phyloP scores from a whole-genome alignment of 2,113 vertebrate genomes.

The Percopsis transmontana region DNA sequence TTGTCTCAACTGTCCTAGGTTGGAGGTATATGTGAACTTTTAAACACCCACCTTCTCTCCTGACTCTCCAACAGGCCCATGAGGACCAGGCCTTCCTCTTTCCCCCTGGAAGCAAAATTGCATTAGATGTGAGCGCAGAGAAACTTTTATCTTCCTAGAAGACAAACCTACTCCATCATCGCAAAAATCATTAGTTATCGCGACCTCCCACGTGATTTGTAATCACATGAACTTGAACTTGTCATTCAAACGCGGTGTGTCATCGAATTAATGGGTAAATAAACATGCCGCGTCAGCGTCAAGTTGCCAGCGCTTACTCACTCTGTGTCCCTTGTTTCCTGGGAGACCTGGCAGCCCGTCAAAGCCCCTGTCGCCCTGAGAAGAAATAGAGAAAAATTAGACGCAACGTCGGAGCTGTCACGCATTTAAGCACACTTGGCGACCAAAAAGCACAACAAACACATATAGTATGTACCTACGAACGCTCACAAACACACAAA shows the following conservation, averaged over 20 bases:
- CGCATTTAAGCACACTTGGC: too few species aligned
- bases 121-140: conserved; percentile 37
- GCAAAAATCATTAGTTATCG: conserved; percentile 26
- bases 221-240: background rate
- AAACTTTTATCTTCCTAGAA: conserved; percentile 19
- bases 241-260: conserved; percentile 16
- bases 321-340: conserved; percentile 86
- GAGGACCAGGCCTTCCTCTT: conserved; percentile 80
- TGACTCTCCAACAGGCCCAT: conserved; percentile 80
- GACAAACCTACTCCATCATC: conserved; percentile 14
- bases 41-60: conserved; percentile 81
- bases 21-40: background rate
- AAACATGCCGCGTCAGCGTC: conserved; percentile 27
- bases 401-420: background rate
- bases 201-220: conserved; percentile 31
- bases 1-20: too few species aligned
- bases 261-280: conserved; percentile 17
- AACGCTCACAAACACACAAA: conserved; percentile 13
- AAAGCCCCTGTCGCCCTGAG: conserved; percentile 90
- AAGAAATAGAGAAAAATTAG: conserved; percentile 53
- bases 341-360: conserved; percentile 90
- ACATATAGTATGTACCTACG: conserved; percentile 33
- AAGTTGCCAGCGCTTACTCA: conserved; percentile 50
- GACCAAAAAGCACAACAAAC: conserved; percentile 42
- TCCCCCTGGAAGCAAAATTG: conserved; percentile 81